These are phyloP conservation scores for Ormia ochracea DNA, from an alignment of 2,888 invertebrate genomes.

Conservation along the genomic window DNA sequence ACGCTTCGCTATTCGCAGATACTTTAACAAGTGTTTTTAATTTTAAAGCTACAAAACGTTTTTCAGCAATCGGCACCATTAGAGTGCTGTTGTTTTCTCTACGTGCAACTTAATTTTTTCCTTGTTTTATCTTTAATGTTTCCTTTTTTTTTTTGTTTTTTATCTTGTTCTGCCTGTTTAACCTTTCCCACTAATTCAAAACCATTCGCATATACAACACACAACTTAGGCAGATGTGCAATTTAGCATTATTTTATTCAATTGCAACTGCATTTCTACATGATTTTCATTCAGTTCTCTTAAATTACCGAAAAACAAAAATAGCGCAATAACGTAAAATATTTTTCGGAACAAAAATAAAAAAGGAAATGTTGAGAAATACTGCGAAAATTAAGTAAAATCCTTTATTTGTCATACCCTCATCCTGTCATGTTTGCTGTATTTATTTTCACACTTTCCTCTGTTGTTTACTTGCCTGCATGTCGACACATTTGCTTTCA, in stretches of 20 bases:
- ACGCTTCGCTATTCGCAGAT: not conserved
- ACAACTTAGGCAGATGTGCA: conserved; percentile 36
- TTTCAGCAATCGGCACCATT: not conserved
- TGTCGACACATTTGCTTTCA: conserved; percentile 54
- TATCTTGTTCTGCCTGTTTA: conserved; percentile 9
- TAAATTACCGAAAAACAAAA: conserved; percentile 17
- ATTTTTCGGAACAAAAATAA: not conserved
- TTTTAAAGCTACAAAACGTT: not conserved
- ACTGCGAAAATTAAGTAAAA: conserved; percentile 34
- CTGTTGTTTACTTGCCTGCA: conserved; percentile 54
- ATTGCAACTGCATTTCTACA: conserved; percentile 40
- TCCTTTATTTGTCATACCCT: conserved; percentile 48
- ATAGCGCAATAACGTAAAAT: not conserved
- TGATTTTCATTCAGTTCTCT: conserved; percentile 42
- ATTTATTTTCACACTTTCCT: conserved; percentile 41
- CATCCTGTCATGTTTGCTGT: conserved; percentile 39
- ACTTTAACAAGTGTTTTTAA: not conserved
- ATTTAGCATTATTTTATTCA: conserved; percentile 45
- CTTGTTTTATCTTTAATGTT: not conserved
- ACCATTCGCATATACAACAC: conserved; percentile 3
- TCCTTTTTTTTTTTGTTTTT: not conserved
- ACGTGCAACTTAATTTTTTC: conserved; percentile 8
- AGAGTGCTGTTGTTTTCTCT: not conserved
- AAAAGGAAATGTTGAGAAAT: not conserved
- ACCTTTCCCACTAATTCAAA: conserved; percentile 42